Evolutionary conservation across 2,113 vertebrate genomes (phyloP).

Genomic region (Menidia beryllina): DNA sequence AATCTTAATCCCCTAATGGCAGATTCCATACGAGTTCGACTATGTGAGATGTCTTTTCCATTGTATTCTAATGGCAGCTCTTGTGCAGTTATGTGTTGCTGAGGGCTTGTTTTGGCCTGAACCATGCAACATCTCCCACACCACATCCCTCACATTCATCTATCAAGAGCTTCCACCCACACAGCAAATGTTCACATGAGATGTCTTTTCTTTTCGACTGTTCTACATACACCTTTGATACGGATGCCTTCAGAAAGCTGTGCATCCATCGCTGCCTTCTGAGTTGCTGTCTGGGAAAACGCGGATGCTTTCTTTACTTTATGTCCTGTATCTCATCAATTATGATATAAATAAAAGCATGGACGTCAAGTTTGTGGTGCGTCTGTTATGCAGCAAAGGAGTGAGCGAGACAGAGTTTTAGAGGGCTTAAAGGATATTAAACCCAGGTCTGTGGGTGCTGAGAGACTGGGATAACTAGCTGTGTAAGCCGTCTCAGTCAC

Average conservation of each 20-base stretch:
- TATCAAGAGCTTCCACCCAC: slow-evolving; percentile 72
- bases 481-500: too few relatives aligned
- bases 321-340: slow-evolving; percentile 1
- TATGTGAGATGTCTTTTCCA: background rate
- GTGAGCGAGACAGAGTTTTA: background rate
- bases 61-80: slow-evolving; percentile 28
- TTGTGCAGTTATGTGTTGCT: slow-evolving; percentile 34
- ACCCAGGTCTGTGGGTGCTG: background rate
- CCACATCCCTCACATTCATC: slow-evolving; percentile 67
- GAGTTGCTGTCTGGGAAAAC: slow-evolving; percentile 3
- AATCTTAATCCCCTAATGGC: too few relatives aligned
- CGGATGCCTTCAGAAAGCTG: slow-evolving; percentile 9
- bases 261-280: slow-evolving; percentile 4
- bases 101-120: slow-evolving; percentile 54
- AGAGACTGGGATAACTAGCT: background rate
- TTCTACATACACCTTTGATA: slow-evolving; percentile 61
- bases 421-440: background rate
- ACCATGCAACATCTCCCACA: slow-evolving; percentile 62
- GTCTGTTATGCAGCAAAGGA: slow-evolving; percentile 8
- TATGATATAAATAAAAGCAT: slow-evolving; percentile 1
- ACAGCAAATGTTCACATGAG: slow-evolving; percentile 73
- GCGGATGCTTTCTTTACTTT: background rate
- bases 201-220: slow-evolving; percentile 52
- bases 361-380: background rate
- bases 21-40: background rate